Conservation (phyloP, 2,797 vertebrate species). For the Nyctibius grandis region DNA sequence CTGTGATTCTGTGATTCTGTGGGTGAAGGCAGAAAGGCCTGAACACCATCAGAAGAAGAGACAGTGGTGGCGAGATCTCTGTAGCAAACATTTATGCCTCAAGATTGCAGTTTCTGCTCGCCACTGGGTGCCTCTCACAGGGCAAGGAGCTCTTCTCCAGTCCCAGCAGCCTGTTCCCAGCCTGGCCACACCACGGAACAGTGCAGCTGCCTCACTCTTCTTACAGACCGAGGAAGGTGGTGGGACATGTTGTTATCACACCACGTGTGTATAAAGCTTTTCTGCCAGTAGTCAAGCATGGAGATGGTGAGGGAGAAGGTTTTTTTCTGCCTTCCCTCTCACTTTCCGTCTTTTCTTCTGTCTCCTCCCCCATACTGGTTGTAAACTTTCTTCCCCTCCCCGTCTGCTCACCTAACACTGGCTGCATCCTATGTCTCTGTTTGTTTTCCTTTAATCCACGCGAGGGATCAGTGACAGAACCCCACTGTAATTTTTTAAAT, state of each 20-base stretch:
- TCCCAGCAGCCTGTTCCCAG: background rate
- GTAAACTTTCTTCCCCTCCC: background rate
- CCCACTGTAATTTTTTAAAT: slow-evolving; percentile 48
- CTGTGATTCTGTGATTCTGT: too few species aligned
- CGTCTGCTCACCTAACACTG: background rate
- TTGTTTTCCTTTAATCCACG: slow-evolving; percentile 32
- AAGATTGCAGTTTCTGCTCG: background rate
- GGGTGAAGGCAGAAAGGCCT: background rate
- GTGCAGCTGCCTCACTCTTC: background rate
- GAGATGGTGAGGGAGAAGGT: background rate
- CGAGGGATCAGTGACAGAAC: slow-evolving; percentile 26
- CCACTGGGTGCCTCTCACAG: fast-evolving
- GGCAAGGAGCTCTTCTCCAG: background rate
- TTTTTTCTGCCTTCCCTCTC: background rate
- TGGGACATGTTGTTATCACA: background rate
- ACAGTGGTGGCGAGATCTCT: background rate
- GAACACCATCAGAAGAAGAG: background rate
- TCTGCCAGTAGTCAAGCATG: background rate
- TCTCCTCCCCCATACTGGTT: background rate
- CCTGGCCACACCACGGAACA: fast-evolving
- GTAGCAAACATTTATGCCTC: background rate
- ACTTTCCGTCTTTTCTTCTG: background rate
- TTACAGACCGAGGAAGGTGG: background rate
- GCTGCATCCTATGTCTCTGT: background rate
- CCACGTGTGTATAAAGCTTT: background rate